Percentiles rank a stretch among this genome's conserved stretches.
Conservation (phyloP, 1,140 invertebrate genomes). For the Wiebesia pumilae region DNA sequence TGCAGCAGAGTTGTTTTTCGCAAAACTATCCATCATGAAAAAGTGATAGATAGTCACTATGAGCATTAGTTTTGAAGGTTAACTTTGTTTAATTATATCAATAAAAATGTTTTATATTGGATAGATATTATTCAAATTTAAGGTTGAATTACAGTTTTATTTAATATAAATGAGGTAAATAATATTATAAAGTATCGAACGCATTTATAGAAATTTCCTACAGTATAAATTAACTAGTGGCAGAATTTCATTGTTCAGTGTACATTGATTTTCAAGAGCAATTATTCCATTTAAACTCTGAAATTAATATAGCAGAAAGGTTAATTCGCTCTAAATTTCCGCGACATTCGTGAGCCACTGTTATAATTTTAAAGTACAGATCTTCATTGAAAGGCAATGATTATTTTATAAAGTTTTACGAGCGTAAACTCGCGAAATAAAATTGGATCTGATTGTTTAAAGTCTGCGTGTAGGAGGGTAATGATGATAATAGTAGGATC, state of each 20-base stretch:
- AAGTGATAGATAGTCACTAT: not conserved
- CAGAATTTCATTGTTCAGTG: too few species aligned
- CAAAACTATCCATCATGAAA: not conserved
- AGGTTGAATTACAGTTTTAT: too few species aligned
- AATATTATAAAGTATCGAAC: too few species aligned
- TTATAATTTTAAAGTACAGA: not conserved
- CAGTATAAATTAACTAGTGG: too few species aligned
- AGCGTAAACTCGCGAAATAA: not conserved
- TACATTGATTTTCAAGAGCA: not conserved
- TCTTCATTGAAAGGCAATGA: slow-evolving; percentile 14
- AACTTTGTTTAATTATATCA: too few species aligned
- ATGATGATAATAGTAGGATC: slow-evolving; percentile 1
- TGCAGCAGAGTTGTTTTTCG: not conserved
- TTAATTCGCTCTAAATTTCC: slow-evolving; percentile 8
- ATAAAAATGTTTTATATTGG: too few species aligned
- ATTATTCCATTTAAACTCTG: not conserved
- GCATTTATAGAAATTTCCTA: too few species aligned
- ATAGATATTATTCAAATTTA: not conserved
- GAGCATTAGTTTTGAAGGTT: not conserved
- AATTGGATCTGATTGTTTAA: not conserved
- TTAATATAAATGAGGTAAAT: too few species aligned
- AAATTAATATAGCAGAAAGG: not conserved
- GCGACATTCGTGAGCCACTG: not conserved
- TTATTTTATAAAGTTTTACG: not conserved
- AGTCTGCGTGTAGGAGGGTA: not conserved